Conservation (phyloP, 1,140 invertebrate species). For the Homarus americanus region DNA sequence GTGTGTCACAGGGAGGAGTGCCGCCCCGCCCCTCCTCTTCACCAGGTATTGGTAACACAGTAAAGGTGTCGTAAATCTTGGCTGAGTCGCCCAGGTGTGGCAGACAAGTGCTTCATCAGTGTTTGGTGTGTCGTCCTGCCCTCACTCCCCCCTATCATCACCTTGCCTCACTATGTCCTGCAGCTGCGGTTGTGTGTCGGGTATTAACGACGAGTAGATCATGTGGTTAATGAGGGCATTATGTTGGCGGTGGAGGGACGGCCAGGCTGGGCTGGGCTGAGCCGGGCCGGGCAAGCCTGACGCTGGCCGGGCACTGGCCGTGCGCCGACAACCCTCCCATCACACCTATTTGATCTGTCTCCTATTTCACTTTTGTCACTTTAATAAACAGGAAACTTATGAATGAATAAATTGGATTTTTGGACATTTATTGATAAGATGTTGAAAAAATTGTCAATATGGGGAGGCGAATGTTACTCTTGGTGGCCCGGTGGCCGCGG, state of each 20-base stretch:
- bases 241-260: too few species aligned
- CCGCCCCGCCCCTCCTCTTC: too few species aligned
- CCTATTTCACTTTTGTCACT: slow-evolving; percentile 9
- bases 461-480: background rate
- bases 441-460: slow-evolving; percentile 13
- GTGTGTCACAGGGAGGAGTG: background rate
- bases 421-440: slow-evolving; percentile 19
- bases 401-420: background rate
- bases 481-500: background rate
- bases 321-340: too few species aligned
- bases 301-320: background rate
- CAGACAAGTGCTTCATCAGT: background rate
- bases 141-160: too few species aligned
- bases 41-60: background rate
- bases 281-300: background rate
- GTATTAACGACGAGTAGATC: too few species aligned
- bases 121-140: background rate
- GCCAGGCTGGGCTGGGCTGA: too few species aligned
- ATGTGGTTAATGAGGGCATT: too few species aligned
- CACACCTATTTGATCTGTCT: background rate
- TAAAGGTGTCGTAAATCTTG: background rate
- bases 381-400: slow-evolving; percentile 9
- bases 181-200: too few species aligned
- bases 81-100: background rate
- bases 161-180: too few species aligned